Evolutionary conservation across 2,888 invertebrate genomes (phyloP).

Genomic region (Nowickia ferox): DNA sequence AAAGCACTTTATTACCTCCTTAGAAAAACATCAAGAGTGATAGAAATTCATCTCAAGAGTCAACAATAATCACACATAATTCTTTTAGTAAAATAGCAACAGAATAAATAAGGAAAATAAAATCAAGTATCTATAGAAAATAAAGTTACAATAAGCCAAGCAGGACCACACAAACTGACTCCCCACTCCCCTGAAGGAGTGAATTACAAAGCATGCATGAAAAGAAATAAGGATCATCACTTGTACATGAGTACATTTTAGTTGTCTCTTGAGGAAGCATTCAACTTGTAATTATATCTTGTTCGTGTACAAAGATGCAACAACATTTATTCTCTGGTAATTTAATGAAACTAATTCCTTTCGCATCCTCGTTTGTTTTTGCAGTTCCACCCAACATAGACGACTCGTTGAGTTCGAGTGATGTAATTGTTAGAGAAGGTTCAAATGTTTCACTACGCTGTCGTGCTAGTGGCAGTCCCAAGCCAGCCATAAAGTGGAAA

Average conservation of each 20-base stretch:
- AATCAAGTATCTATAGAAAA: slow-evolving; percentile 18
- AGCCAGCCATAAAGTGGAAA: slow-evolving; percentile 95
- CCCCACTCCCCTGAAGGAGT: slow-evolving; percentile 3
- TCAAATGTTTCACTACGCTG: slow-evolving; percentile 94
- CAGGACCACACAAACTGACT: background rate
- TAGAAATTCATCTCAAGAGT: slow-evolving; percentile 64
- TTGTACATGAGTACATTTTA: background rate
- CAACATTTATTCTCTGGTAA: background rate
- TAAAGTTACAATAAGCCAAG: background rate
- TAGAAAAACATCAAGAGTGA: slow-evolving; percentile 57
- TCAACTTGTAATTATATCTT: slow-evolving; percentile 40
- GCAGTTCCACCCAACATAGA: slow-evolving; percentile 96
- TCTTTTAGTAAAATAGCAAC: slow-evolving; percentile 47
- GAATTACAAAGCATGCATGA: slow-evolving; percentile 11
- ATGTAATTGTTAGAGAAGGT: slow-evolving; percentile 93
- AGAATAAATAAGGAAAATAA: slow-evolving; percentile 23
- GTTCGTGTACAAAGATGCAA: slow-evolving; percentile 18
- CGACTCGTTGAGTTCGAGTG: slow-evolving; percentile 94
- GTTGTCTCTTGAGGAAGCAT: slow-evolving; percentile 1
- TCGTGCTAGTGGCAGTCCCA: slow-evolving; percentile 94
- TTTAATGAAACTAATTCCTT: slow-evolving; percentile 22
- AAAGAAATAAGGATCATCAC: background rate
- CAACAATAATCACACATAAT: slow-evolving; percentile 51
- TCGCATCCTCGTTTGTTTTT: slow-evolving; percentile 71
- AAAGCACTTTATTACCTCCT: slow-evolving; percentile 68